These are phyloP conservation scores for Mionectes olivaceus DNA, from an alignment of 2,797 vertebrate species.

Conservation along the genomic window DNA sequence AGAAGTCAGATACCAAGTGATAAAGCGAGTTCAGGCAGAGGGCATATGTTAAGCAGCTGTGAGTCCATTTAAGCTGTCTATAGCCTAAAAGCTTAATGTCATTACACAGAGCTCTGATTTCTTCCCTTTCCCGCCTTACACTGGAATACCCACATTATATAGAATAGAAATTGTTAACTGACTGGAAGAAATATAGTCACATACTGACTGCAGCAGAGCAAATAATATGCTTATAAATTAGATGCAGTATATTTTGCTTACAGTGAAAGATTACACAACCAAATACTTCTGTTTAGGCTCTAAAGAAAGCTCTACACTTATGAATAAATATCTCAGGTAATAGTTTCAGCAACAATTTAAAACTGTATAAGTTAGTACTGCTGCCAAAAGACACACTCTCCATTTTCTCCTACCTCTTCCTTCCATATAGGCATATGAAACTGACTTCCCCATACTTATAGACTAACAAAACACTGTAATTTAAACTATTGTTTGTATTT, in stretches of 20 bases:
- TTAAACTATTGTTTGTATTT: neutral
- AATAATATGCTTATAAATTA: neutral
- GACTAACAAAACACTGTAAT: neutral
- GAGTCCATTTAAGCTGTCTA: constrained; percentile 18
- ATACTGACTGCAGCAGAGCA: neutral
- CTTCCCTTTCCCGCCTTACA: constrained; percentile 14
- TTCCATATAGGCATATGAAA: neutral
- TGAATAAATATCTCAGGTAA: neutral
- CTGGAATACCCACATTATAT: neutral
- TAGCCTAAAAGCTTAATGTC: constrained; percentile 29
- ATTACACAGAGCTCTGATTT: constrained; percentile 26
- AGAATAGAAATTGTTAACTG: neutral
- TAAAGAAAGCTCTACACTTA: neutral
- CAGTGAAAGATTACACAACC: neutral
- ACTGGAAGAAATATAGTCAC: neutral
- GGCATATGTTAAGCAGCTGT: constrained; percentile 69
- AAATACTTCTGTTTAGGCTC: neutral
- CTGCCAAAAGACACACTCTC: neutral
- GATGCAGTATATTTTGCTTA: neutral
- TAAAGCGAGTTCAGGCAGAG: constrained; percentile 68
- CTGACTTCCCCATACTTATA: neutral
- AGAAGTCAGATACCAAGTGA: constrained; percentile 56
- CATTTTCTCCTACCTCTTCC: neutral
- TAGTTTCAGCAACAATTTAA: neutral
- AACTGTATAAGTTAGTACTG: neutral